These are phyloP conservation scores for Epinotia ramella DNA, from an alignment of 2,888 invertebrate genomes.

Conservation along the genomic window DNA sequence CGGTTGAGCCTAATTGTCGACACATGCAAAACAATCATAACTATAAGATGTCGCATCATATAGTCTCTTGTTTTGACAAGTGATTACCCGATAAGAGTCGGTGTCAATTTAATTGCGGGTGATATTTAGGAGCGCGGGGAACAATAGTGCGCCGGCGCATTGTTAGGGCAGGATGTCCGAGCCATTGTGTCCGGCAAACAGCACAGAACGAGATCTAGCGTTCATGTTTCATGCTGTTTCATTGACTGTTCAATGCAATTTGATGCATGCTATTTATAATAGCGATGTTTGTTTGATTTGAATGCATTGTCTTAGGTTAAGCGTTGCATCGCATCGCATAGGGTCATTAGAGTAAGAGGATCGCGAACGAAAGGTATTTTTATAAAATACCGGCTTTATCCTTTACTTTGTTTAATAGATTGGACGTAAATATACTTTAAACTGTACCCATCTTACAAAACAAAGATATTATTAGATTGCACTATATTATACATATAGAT, in stretches of 20 bases:
- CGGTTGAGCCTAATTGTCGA: neutral
- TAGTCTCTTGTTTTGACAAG: slow-evolving; percentile 51
- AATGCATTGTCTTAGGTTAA: neutral
- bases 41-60: neutral
- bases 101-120: slow-evolving; percentile 66
- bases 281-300: slow-evolving; percentile 26
- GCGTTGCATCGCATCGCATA: neutral
- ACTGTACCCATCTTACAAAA: too few relatives aligned
- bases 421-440: too few relatives aligned
- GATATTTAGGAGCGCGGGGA: slow-evolving; percentile 77
- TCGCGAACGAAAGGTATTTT: neutral
- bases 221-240: slow-evolving; percentile 65
- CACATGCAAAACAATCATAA: neutral
- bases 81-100: slow-evolving; percentile 52
- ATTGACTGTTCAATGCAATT: slow-evolving; percentile 55
- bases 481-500: too few relatives aligned
- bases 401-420: too few relatives aligned
- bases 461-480: too few relatives aligned
- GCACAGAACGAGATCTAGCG: slow-evolving; percentile 80
- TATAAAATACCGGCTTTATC: neutral
- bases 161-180: slow-evolving; percentile 82
- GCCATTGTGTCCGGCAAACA: slow-evolving; percentile 80
- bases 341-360: neutral
- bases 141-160: slow-evolving; percentile 79
- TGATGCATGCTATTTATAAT: slow-evolving; percentile 41